phyloP scores from a whole-genome alignment of 2,113 vertebrate species.

The Cavia porcellus region DNA sequence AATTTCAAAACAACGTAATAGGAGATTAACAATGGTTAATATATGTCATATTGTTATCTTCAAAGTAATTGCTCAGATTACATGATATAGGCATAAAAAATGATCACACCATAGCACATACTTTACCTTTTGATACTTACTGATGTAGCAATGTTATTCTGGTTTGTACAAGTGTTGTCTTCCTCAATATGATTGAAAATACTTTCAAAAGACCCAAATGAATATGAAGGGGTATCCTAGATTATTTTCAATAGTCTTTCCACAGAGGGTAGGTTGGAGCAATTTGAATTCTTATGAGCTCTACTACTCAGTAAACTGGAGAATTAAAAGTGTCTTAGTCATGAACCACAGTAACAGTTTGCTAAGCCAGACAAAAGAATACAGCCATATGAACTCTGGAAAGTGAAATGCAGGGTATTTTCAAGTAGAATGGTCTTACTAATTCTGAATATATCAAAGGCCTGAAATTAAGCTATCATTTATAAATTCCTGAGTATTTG shows the following conservation, averaged over 20 bases:
- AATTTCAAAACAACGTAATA: too few relatives aligned
- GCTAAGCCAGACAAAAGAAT: not conserved
- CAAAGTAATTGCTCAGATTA: too few relatives aligned
- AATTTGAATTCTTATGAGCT: slow-evolving; percentile 1
- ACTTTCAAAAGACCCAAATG: slow-evolving; percentile 44
- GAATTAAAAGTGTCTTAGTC: not conserved
- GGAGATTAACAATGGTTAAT: too few relatives aligned
- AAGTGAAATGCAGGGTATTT: not conserved
- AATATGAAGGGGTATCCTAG: slow-evolving; percentile 20
- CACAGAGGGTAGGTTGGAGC: not conserved
- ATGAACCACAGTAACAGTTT: not conserved
- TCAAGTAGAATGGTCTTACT: not conserved
- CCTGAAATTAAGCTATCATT: slow-evolving; percentile 5
- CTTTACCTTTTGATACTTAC: not conserved
- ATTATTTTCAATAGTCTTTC: slow-evolving; percentile 30
- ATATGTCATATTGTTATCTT: not conserved
- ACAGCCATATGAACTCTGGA: not conserved
- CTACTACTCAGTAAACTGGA: not conserved
- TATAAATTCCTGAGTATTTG: not conserved
- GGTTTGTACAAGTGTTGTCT: not conserved
- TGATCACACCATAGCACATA: not conserved
- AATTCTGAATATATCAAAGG: not conserved
- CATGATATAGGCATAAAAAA: too few relatives aligned
- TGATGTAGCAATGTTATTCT: slow-evolving; percentile 9
- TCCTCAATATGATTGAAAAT: slow-evolving; percentile 34